Percentiles rank a stretch among this genome's conserved stretches.
Conservation (phyloP, 2,888 invertebrate genomes). For the Melieria picta region DNA sequence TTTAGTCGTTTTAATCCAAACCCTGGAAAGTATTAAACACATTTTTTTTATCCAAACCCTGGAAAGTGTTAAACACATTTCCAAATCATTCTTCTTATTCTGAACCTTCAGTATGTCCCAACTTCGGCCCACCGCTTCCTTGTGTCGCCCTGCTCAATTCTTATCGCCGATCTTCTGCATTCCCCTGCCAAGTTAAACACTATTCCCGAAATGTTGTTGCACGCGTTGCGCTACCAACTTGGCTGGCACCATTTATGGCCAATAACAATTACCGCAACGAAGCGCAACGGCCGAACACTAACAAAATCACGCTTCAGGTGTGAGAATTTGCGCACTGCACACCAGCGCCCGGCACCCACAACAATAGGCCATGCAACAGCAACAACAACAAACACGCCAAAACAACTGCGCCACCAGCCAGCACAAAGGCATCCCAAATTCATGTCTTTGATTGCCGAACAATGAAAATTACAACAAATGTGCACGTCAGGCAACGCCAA, state of each 20-base stretch:
- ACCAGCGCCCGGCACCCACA: not conserved
- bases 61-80: too few species aligned
- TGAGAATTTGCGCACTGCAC: slow-evolving; percentile 31
- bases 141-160: too few species aligned
- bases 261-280: slow-evolving; percentile 26
- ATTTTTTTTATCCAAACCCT: too few species aligned
- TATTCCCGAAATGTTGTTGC: not conserved
- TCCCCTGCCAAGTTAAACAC: too few species aligned
- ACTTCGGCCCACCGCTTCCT: too few species aligned
- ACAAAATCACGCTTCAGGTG: slow-evolving; percentile 35
- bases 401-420: not conserved
- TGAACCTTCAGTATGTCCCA: too few species aligned
- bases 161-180: too few species aligned
- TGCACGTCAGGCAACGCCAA: slow-evolving; percentile 25
- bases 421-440: slow-evolving; percentile 11
- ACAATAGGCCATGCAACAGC: not conserved
- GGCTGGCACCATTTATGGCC: slow-evolving; percentile 4
- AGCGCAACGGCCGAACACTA: slow-evolving; percentile 12
- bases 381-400: not conserved
- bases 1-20: too few species aligned
- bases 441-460: slow-evolving; percentile 15
- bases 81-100: too few species aligned
- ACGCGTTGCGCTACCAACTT: too few species aligned
- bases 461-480: slow-evolving; percentile 19
- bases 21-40: too few species aligned